These are phyloP conservation scores for Calypte anna DNA, from an alignment of 2,113 vertebrate genomes.

Conservation along the genomic window DNA sequence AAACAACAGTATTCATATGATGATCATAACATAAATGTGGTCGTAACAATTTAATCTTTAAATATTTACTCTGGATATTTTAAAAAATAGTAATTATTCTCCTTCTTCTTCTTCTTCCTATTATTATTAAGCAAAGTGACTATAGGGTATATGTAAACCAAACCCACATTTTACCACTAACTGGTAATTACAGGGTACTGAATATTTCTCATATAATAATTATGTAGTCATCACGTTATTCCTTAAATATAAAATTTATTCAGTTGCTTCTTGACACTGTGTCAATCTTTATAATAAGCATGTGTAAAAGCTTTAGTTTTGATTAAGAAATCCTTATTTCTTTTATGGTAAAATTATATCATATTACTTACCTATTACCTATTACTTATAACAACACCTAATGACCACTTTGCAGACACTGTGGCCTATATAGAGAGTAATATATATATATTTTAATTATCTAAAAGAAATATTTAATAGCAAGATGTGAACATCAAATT, in stretches of 20 bases:
- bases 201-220: slow-evolving; percentile 35
- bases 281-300: slow-evolving; percentile 27
- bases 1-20: not conserved
- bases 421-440: not conserved
- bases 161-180: slow-evolving; percentile 23
- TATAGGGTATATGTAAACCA: not conserved
- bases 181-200: slow-evolving; percentile 13
- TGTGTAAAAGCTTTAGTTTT: not conserved
- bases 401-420: not conserved
- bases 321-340: not conserved
- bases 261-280: not conserved
- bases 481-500: not conserved
- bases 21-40: not conserved
- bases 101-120: not conserved
- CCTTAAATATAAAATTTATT: not conserved
- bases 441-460: not conserved
- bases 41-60: not conserved
- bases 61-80: not conserved
- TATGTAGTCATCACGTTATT: slow-evolving; percentile 32
- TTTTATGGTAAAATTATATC: not conserved
- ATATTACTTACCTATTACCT: not conserved
- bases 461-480: not conserved
- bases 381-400: not conserved
- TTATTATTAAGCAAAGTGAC: not conserved
- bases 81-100: not conserved